Base-by-base conservation (phyloP, 2,888 invertebrate genomes). In the Panopea generosa region DNA sequence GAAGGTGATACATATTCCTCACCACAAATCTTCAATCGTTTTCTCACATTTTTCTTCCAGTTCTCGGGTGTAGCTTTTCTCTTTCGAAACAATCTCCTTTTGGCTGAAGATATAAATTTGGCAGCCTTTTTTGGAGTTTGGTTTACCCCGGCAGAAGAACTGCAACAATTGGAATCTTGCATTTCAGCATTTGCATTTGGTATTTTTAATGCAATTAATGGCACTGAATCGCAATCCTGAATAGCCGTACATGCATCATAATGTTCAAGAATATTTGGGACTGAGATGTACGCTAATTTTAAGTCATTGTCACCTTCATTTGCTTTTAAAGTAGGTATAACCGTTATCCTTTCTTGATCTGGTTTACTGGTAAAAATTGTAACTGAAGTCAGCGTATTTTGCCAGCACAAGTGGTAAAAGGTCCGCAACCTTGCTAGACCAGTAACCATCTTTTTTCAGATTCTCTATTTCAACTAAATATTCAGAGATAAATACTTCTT, bases 1-100 rank as follows among this genome's bases (percentile, higher is more conserved):
- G 22, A 59, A 16, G 52, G 27, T 9, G 62, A 52, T 1, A 52
- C 50, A 56, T 79, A 79, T 49, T 73, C 75, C 55, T 74, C 33
- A 2, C 75, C 75, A 20, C 33, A 38, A 20, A 55, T 4, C 27
- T 65, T 27, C 9, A 53, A 20, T 29, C 20, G 65, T 67, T 81
- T 81, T 43, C 77, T 40, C 2, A 81, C 43, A 68, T 74, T 77
- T 45, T 59, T 33, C 40, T 74, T 77, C 81, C 70, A 71, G 1
- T 53, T 49, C 29, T 65, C 47, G 20, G 67, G 60, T 33, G 70
- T 47, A 38, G 38, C 60, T 63, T 76, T 72, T 65, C 65, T 14
- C 40, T 68, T 68, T 26, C 67, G 29, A 33, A 49, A 47, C 2
- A 43, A 29, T 11, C 27, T 27, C 56, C 20, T 53, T 55, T 68